Percentiles rank a stretch among this genome's conserved stretches.
Evolutionary conservation across 2,113 vertebrate species (phyloP).

Genomic region (Fulica atra): DNA sequence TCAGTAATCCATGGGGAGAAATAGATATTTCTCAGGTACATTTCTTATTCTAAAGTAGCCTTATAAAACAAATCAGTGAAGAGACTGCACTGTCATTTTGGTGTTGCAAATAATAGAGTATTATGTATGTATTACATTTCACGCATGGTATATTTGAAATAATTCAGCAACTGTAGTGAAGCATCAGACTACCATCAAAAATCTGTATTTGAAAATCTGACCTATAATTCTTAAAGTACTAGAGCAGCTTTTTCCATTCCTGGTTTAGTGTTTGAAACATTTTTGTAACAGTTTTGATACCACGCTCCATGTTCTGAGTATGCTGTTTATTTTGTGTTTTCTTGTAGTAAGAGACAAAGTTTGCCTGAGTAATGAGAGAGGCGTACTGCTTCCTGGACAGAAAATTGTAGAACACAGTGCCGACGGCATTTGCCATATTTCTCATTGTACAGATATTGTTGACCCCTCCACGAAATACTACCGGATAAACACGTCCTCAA

Average conservation of each 20-base stretch:
- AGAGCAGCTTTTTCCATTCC: not conserved
- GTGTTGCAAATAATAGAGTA: not conserved
- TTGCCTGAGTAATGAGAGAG: conserved; percentile 86
- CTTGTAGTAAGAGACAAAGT: conserved; percentile 88
- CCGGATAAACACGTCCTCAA: conserved; percentile 78
- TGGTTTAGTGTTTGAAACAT: not conserved
- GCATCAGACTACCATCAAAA: not conserved
- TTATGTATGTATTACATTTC: not conserved
- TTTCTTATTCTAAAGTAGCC: not conserved
- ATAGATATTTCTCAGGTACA: not conserved
- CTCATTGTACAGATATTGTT: conserved; percentile 81
- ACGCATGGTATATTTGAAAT: not conserved
- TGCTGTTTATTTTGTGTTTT: not conserved
- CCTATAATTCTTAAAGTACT: not conserved
- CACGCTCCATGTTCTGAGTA: not conserved
- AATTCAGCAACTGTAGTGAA: not conserved
- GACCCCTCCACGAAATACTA: conserved; percentile 87
- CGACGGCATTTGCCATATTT: conserved; percentile 83
- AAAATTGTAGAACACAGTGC: conserved; percentile 84
- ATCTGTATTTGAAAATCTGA: not conserved
- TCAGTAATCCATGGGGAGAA: not conserved
- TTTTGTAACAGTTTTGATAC: not conserved
- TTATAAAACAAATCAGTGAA: not conserved
- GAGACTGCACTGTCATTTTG: not conserved
- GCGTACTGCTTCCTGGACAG: conserved; percentile 90